Evolutionary conservation across 2,113 vertebrate genomes (phyloP).

Genomic region (Neolamprologus fasciatus): DNA sequence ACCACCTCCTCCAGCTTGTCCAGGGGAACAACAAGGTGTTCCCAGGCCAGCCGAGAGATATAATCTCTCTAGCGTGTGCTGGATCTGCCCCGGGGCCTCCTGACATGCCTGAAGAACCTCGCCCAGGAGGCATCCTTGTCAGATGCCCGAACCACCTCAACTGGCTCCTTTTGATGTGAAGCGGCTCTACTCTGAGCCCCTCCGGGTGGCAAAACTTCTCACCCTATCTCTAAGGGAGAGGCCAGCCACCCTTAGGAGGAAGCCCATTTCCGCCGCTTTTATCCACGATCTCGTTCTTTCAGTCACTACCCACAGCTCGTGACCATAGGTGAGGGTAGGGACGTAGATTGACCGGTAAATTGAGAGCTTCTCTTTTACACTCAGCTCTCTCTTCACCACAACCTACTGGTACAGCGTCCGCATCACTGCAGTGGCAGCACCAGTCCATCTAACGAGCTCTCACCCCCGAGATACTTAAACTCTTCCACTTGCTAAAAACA

Average conservation of each 20-base stretch:
- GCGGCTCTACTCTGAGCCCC: neutral
- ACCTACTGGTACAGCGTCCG: neutral
- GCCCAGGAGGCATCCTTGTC: neutral
- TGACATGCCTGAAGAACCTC: neutral
- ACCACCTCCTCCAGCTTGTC: neutral
- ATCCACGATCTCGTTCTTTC: neutral
- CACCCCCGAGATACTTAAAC: neutral
- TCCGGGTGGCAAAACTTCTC: neutral
- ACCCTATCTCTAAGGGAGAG: neutral
- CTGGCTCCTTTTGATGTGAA: neutral
- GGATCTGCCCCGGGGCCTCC: accelerated
- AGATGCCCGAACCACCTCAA: neutral
- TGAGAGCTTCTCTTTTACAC: neutral
- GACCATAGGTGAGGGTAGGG: neutral
- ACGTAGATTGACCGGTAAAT: neutral
- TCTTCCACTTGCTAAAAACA: neutral
- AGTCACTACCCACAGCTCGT: neutral
- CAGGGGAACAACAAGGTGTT: neutral
- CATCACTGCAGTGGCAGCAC: neutral
- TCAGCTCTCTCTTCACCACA: neutral
- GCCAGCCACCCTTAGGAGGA: neutral
- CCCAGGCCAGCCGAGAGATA: neutral
- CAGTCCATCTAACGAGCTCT: accelerated
- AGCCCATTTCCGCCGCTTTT: neutral
- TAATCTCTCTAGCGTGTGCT: neutral